Percentiles rank a stretch among this genome's conserved stretches.
These are phyloP conservation scores for Myiagra hebetior DNA, from an alignment of 2,113 vertebrate genomes.

Conservation along the genomic window DNA sequence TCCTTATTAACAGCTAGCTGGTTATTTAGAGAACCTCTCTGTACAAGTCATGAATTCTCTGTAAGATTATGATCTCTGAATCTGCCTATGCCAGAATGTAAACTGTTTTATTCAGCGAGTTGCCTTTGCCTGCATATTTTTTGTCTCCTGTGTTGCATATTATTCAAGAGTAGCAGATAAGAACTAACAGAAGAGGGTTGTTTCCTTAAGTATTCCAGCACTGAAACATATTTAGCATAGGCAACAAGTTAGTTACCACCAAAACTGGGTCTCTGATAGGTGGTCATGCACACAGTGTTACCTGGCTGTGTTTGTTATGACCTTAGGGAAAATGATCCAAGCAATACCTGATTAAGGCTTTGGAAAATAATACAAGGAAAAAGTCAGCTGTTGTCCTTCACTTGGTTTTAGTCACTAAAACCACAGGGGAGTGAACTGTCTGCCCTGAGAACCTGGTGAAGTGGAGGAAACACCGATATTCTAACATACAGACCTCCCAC, in stretches of 20 bases:
- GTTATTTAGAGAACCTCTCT: not conserved
- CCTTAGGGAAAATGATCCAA: not conserved
- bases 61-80: not conserved
- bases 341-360: not conserved
- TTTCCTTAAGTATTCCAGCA: not conserved
- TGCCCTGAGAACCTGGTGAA: not conserved
- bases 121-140: not conserved
- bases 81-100: not conserved
- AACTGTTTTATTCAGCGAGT: not conserved
- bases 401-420: not conserved
- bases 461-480: not conserved
- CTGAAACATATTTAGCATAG: not conserved
- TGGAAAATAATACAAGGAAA: not conserved
- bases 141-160: not conserved
- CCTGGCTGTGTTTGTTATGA: not conserved
- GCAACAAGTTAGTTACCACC: not conserved
- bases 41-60: not conserved
- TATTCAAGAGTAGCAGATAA: not conserved
- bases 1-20: not conserved
- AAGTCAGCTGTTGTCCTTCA: not conserved
- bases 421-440: not conserved
- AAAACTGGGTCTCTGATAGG: not conserved
- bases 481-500: not conserved
- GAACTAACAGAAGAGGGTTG: not conserved
- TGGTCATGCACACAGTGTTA: not conserved